phyloP scores from a whole-genome alignment of 2,797 vertebrate genomes.

The Spheniscus humboldti region DNA sequence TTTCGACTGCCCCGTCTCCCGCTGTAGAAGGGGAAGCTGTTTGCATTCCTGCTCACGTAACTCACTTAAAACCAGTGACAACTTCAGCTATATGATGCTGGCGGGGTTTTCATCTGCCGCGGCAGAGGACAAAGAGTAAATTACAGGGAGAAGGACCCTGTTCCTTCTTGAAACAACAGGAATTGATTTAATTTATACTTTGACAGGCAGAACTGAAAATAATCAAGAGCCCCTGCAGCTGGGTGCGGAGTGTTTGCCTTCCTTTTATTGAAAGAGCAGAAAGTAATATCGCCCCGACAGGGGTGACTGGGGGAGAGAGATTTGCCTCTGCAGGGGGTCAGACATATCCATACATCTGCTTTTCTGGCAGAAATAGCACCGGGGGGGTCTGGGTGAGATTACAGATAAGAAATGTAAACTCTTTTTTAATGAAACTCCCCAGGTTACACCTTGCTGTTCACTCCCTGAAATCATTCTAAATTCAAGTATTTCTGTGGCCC shows the following conservation, averaged over 20 bases:
- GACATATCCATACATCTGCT: background rate
- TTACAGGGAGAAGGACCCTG: background rate
- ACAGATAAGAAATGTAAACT: background rate
- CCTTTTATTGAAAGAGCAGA: background rate
- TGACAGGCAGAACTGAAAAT: background rate
- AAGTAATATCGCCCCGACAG: background rate
- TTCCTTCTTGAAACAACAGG: background rate
- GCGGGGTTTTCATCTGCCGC: background rate
- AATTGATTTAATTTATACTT: background rate
- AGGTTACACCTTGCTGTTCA: background rate
- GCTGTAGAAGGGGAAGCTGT: too few species aligned
- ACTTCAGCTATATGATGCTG: background rate
- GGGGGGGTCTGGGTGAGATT: background rate
- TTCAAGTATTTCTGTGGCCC: background rate
- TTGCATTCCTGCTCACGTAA: background rate
- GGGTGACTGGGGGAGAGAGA: background rate
- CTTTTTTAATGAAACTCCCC: background rate
- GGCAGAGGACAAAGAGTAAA: background rate
- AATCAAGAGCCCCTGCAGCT: background rate
- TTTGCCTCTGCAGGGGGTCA: background rate
- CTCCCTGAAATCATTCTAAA: background rate
- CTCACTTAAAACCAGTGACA: background rate
- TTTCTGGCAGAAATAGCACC: background rate
- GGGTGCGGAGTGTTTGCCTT: background rate
- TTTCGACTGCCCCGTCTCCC: background rate